These are phyloP conservation scores for Metridium senile DNA, from an alignment of 92 coral and sea anemone species.

Conservation along the genomic window DNA sequence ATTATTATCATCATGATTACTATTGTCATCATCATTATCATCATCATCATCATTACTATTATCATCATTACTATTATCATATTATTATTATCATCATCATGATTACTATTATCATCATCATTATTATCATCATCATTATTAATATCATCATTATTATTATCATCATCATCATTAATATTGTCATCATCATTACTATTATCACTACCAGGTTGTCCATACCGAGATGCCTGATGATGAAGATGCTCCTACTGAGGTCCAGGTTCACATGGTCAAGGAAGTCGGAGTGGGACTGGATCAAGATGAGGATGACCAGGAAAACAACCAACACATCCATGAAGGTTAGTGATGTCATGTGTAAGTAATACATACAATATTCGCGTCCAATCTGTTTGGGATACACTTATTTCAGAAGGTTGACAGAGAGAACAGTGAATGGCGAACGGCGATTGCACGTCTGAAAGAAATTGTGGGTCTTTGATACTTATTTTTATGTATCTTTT, in stretches of 20 bases:
- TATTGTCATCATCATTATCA: not conserved
- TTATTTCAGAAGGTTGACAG: no score
- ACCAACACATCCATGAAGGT: slow-evolving; percentile 10
- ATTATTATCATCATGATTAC: not conserved
- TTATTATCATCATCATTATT: not conserved
- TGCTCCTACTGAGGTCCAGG: slow-evolving; percentile 29
- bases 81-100: not conserved
- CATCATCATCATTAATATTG: not conserved
- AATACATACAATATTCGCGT: no score
- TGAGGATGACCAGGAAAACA: not conserved
- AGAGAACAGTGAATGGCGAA: no score
- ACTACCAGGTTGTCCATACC: slow-evolving; percentile 13
- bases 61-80: not conserved
- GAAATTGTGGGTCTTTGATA: no score
- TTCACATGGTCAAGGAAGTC: slow-evolving; percentile 32
- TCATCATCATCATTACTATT: not conserved
- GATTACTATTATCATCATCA: not conserved
- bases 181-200: not conserved
- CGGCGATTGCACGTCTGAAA: no score
- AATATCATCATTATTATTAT: not conserved
- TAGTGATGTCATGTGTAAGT: not conserved
- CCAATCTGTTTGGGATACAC: not conserved
- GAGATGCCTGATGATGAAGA: slow-evolving; percentile 30
- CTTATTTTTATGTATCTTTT: no score
- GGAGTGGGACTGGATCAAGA: slow-evolving; percentile 14